Conservation (phyloP, 2,888 invertebrate species). For the Chrysina gloriosa region DNA sequence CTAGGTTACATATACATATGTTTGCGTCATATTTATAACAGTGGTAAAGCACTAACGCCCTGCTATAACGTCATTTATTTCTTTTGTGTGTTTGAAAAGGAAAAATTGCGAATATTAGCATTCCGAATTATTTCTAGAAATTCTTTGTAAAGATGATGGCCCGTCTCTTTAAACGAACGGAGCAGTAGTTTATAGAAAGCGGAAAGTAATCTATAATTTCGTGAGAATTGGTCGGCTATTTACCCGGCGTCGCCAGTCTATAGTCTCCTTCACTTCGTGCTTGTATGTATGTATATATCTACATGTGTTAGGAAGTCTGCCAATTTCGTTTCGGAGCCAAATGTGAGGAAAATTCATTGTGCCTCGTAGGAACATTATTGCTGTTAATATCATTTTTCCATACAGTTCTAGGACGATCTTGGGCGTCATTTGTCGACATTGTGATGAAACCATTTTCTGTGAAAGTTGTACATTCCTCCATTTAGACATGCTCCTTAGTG, state of each 20-base stretch:
- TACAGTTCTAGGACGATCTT: background rate
- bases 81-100: too few relatives aligned
- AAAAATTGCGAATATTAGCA: too few relatives aligned
- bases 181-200: constrained; percentile 16
- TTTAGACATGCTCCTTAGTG: background rate
- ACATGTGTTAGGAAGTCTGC: constrained; percentile 12
- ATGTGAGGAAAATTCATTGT: constrained; percentile 18
- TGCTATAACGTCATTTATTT: too few relatives aligned
- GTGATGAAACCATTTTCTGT: background rate
- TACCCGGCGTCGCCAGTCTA: constrained; percentile 4
- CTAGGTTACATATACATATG: too few relatives aligned
- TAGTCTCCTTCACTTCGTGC: background rate
- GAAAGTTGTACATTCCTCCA: background rate
- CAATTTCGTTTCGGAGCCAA: constrained; percentile 23
- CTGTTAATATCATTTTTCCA: constrained; percentile 10
- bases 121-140: background rate
- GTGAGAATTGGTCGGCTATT: background rate
- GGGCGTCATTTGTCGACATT: background rate
- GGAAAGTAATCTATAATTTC: constrained; percentile 19
- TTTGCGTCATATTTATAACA: too few relatives aligned
- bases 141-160: too few relatives aligned
- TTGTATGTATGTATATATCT: background rate
- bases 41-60: too few relatives aligned
- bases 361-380: constrained; percentile 9
- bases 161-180: background rate